These are phyloP conservation scores for Recurvirostra avosetta DNA, from an alignment of 2,113 vertebrate genomes.

Conservation along the genomic window DNA sequence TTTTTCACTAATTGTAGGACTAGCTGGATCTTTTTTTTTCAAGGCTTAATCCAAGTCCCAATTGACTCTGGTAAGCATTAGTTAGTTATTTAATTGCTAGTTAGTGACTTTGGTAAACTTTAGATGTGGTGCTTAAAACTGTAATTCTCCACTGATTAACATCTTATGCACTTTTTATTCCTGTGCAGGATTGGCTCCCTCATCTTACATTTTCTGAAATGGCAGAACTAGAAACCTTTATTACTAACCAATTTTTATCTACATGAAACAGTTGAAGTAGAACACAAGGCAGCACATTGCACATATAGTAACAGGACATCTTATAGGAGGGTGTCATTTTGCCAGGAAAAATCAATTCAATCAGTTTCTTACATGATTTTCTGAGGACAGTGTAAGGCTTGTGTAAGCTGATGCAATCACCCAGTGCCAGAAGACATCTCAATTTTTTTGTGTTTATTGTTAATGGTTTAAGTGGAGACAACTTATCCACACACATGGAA, in stretches of 20 bases:
- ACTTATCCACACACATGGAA: background rate
- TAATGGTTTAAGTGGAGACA: background rate
- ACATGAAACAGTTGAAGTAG: background rate
- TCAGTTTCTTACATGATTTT: background rate
- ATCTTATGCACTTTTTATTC: background rate
- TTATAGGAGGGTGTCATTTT: background rate
- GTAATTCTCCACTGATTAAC: background rate
- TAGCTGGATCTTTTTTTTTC: background rate
- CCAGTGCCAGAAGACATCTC: background rate
- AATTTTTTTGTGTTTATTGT: background rate
- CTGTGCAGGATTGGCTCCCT: background rate
- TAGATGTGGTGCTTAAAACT: background rate
- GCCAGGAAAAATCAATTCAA: background rate
- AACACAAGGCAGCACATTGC: background rate
- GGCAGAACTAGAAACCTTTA: background rate
- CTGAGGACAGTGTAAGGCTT: background rate
- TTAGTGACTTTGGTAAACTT: background rate
- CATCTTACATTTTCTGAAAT: background rate
- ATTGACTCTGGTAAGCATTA: background rate
- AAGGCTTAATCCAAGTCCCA: background rate
- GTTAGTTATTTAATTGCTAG: background rate
- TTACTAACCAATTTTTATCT: background rate
- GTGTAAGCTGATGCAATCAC: background rate
- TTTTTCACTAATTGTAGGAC: background rate
- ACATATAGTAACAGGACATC: background rate